phyloP scores from a whole-genome alignment of 2,113 vertebrate species.

The Cacatua alba region DNA sequence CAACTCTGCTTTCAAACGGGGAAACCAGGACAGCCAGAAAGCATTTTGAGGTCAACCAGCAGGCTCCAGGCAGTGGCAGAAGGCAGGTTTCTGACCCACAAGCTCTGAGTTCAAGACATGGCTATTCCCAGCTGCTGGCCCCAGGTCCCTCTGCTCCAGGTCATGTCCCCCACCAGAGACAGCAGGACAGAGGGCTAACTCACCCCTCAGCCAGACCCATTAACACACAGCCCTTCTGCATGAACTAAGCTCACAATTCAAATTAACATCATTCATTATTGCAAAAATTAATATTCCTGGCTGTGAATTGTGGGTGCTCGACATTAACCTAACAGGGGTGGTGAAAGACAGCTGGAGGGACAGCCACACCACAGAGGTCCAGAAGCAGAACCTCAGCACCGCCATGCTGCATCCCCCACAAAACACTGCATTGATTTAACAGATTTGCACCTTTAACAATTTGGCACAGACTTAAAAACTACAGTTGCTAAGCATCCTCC shows the following conservation, averaged over 20 bases:
- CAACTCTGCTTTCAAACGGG: neutral
- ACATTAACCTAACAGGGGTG: fast-evolving
- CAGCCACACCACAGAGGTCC: neutral
- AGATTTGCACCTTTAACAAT: conserved; percentile 38
- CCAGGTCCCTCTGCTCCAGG: neutral
- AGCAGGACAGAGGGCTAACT: neutral
- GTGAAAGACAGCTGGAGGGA: neutral
- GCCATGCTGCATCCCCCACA: neutral
- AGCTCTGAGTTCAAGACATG: neutral
- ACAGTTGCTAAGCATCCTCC: conserved; percentile 63
- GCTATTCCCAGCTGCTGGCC: neutral
- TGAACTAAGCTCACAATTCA: neutral
- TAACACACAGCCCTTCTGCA: neutral
- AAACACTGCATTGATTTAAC: neutral
- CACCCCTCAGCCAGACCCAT: neutral
- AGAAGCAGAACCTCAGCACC: neutral
- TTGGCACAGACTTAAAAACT: conserved; percentile 27
- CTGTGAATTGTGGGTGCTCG: fast-evolving
- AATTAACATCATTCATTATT: neutral
- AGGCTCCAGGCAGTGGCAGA: neutral
- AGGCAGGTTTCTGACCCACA: neutral
- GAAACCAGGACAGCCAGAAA: neutral
- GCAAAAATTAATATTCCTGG: neutral
- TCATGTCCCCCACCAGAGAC: fast-evolving
- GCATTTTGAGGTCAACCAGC: neutral